Evolutionary conservation across 2,888 invertebrate genomes (phyloP).

Genomic region (Tiliacea citrago): DNA sequence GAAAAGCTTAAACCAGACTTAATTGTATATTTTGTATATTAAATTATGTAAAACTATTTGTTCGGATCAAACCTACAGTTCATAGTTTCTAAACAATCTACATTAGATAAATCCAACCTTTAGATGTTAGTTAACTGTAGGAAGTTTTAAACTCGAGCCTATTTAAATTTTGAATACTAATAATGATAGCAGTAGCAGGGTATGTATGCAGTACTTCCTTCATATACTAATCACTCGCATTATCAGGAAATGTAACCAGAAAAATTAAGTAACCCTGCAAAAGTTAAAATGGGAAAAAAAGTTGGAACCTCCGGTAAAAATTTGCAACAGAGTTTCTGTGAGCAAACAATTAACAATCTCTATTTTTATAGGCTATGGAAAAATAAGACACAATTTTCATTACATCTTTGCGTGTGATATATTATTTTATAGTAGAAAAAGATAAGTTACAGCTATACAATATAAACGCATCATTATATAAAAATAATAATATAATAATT

Average conservation of each 20-base stretch:
- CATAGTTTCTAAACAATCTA: constrained; percentile 46
- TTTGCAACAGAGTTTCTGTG: constrained; percentile 16
- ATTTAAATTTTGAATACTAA: not conserved
- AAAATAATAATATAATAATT: constrained; percentile 53
- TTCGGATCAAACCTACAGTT: constrained; percentile 47
- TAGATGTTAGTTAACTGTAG: constrained; percentile 8
- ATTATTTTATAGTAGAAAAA: constrained; percentile 70
- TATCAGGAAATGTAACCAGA: not conserved
- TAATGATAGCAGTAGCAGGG: constrained; percentile 6
- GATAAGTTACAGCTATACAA: constrained; percentile 74
- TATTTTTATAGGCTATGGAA: constrained; percentile 37
- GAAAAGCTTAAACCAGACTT: constrained; percentile 30
- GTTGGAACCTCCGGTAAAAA: constrained; percentile 12
- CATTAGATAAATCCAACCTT: constrained; percentile 22
- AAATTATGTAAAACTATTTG: constrained; percentile 49
- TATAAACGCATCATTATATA: constrained; percentile 72
- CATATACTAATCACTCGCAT: constrained; percentile 4
- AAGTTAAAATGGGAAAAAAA: not conserved
- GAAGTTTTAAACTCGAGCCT: not conserved
- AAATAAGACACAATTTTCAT: constrained; percentile 55
- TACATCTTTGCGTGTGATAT: constrained; percentile 62
- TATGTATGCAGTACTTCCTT: not conserved
- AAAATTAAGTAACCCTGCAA: not conserved
- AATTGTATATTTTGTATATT: constrained; percentile 42
- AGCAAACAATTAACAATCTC: constrained; percentile 30